Evolutionary conservation across 92 coral and sea anemone genomes (phyloP).

Genomic region (Epizoanthus fatuus): DNA sequence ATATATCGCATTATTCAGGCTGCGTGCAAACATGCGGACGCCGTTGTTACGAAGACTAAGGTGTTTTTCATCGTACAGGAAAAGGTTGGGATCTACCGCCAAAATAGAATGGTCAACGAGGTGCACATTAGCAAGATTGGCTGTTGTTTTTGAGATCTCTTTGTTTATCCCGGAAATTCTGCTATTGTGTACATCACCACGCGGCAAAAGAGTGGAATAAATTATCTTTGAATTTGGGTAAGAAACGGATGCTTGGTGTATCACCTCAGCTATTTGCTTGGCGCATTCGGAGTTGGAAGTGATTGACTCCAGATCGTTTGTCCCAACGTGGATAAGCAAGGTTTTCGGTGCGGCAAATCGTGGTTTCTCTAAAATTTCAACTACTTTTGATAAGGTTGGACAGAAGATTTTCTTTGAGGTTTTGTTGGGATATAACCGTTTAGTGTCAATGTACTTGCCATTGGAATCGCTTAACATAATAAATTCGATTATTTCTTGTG

Average conservation of each 20-base stretch:
- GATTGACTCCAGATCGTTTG: constrained; percentile 4
- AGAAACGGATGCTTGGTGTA: constrained; percentile 4
- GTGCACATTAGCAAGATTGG: constrained; percentile 1
- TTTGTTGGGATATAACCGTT: not conserved
- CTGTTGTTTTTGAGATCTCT: constrained; percentile 1
- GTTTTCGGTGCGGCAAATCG: not conserved
- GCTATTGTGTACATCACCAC: not conserved
- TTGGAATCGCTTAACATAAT: constrained; percentile 28
- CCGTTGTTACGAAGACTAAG: constrained; percentile 3
- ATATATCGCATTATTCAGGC: no score
- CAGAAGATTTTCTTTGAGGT: constrained; percentile 31
- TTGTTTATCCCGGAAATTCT: not conserved
- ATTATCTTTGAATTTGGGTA: constrained; percentile 21
- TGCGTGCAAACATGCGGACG: not conserved
- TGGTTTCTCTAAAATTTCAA: constrained; percentile 4
- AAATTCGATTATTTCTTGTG: constrained; percentile 13
- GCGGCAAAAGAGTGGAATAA: not conserved
- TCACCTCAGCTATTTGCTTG: constrained; percentile 9
- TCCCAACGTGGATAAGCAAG: constrained; percentile 11
- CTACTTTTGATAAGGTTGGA: constrained; percentile 4
- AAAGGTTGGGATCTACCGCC: constrained; percentile 6
- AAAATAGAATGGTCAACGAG: constrained; percentile 7
- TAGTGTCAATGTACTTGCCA: constrained; percentile 27
- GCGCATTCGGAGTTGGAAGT: constrained; percentile 17
- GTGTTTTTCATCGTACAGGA: constrained; percentile 11